phyloP scores from a whole-genome alignment of 2,888 invertebrate genomes.

The Marronus borbonicus region DNA sequence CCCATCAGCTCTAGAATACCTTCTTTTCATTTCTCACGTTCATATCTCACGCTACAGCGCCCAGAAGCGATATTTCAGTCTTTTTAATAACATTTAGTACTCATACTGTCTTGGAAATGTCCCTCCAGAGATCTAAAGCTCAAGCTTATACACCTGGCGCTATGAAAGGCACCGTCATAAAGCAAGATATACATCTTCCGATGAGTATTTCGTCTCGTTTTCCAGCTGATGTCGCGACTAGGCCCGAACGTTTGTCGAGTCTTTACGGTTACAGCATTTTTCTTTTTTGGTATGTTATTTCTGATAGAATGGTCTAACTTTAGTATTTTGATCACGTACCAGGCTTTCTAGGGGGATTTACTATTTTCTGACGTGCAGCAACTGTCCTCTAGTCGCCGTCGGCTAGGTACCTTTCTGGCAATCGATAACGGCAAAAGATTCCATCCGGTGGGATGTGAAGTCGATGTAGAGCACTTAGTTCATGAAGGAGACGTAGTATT shows the following conservation, averaged over 20 bases:
- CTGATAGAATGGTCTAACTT: not conserved
- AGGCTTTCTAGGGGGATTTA: constrained; percentile 37
- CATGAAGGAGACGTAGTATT: not conserved
- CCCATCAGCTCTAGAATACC: no score
- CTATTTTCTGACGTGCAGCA: constrained; percentile 41
- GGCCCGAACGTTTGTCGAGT: no score
- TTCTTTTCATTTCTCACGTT: no score
- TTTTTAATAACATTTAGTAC: no score
- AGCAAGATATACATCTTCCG: not conserved
- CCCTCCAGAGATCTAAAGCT: no score
- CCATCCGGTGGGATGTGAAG: not conserved
- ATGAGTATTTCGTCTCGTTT: not conserved
- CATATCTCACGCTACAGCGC: no score
- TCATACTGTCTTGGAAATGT: no score
- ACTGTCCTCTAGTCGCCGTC: not conserved
- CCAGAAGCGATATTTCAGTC: no score
- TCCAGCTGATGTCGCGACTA: not conserved
- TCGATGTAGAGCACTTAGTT: not conserved
- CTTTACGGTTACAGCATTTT: not conserved
- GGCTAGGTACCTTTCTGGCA: not conserved
- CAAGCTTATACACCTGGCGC: no score
- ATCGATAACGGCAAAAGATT: constrained; percentile 18
- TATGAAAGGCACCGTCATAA: no score
- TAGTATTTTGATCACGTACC: constrained; percentile 20
- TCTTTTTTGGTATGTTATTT: not conserved